Evolutionary conservation across 2,113 vertebrate genomes (phyloP), one percentile per base, ranked within the genome.

Genomic region (Lathamus discolor): DNA sequence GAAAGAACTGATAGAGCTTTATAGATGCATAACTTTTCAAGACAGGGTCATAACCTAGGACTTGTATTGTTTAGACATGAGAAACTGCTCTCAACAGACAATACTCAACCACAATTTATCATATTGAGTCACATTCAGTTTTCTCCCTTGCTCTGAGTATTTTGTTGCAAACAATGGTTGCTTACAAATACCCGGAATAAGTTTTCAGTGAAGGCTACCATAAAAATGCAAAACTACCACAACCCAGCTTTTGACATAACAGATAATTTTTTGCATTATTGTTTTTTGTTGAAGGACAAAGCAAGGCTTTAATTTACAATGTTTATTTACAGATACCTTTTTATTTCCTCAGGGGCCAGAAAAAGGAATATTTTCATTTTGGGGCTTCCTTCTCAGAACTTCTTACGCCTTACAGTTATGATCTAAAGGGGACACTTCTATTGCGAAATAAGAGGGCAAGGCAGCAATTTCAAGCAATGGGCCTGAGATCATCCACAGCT

Each of bases 191-290:
- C 7, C 3, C 49, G 78, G 17, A 63, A 49, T 9, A 74, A 33
- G 7, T 43, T 79, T 80, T 43, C 16, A 37, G 25, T 59, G 54
- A 63, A 80, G 25, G 68, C 51, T 75, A 31, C 27, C 31, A 43
- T 11, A 84, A 46, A 79, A 89, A 84, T 51, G 7, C 37, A 78
- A 37, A 82, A 54, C 25, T 57, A 70, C 12, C 55, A 66, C 27
- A 80, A 51, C 2, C 9, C 0, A 0, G n/a, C 19, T 61, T 29
- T 43, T 0, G 0, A 13, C 9, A 28, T 1, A 1, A 5, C 7
- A 37, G 49, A 44, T 76, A 39, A 29, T 7, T 43, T 90, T 72
- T 90, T 80, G 13, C 6, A 8, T 59, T 31, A 23, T 35, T 84
- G 7, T 8, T 35, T 11, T 78, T 20, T 33, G 8, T 59, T 37